Conservation (phyloP, 2,113 vertebrate species). For the Cyprinodon tularosa region DNA sequence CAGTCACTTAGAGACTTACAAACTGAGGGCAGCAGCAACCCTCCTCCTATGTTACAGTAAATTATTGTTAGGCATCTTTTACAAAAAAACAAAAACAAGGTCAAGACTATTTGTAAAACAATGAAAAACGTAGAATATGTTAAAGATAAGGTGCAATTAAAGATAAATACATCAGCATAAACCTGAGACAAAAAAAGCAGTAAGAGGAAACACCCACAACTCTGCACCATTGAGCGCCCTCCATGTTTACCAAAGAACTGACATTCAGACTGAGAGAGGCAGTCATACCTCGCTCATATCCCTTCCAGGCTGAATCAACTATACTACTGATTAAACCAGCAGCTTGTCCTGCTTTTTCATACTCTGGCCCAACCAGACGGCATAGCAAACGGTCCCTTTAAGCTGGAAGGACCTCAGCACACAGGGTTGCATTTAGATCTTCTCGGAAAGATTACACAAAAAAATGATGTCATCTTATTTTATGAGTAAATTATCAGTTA, state of each 20-base stretch:
- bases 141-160: neutral
- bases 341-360: conserved; percentile 45
- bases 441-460: conserved; percentile 41
- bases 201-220: neutral
- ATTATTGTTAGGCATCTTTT: neutral
- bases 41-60: neutral
- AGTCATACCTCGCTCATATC: conserved; percentile 55
- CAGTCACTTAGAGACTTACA: conserved; percentile 18
- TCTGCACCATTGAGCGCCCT: conserved; percentile 6
- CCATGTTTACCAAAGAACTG: conserved; percentile 23
- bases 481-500: neutral
- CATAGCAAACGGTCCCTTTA: conserved; percentile 59
- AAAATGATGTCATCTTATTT: conserved; percentile 21
- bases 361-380: conserved; percentile 55
- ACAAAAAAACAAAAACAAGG: neutral
- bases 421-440: conserved; percentile 31
- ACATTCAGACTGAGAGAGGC: conserved; percentile 38
- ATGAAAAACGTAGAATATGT: neutral
- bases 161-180: neutral
- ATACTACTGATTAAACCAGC: conserved; percentile 71
- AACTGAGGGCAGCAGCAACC: conserved; percentile 8
- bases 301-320: conserved; percentile 65
- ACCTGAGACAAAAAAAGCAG: conserved; percentile 11
- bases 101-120: neutral
- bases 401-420: conserved; percentile 42